These are phyloP conservation scores for Monoplex corrugatus DNA, from an alignment of 2,888 invertebrate genomes.

Conservation along the genomic window DNA sequence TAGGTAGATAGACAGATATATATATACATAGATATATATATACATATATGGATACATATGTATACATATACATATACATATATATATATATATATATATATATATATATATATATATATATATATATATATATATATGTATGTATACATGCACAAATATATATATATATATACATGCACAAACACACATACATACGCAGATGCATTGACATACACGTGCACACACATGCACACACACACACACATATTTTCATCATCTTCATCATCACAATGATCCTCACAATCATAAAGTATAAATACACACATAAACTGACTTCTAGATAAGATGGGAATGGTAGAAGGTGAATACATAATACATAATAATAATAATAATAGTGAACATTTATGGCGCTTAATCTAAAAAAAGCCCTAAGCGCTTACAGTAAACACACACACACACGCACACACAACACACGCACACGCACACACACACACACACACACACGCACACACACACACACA, in stretches of 20 bases:
- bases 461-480: not conserved
- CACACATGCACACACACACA: not conserved
- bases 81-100: not conserved
- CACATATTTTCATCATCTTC: not conserved
- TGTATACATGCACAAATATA: not conserved
- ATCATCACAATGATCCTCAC: not conserved
- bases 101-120: not conserved
- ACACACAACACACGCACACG: not conserved
- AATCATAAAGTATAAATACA: not conserved
- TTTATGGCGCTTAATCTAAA: no score
- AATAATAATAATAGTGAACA: no score
- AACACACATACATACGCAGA: not conserved
- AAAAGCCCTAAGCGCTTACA: no score
- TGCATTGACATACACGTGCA: not conserved
- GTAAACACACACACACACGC: not conserved
- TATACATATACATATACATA: not conserved
- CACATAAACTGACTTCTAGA: not conserved
- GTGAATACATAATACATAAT: no score
- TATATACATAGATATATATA: no score
- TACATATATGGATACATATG: not conserved
- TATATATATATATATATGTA: not conserved
- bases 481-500: not conserved
- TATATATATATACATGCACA: constrained; percentile 4
- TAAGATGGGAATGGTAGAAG: no score
- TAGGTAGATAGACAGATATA: no score